Conservation (phyloP, 2,797 vertebrate genomes). For the Luscinia megarhynchos region DNA sequence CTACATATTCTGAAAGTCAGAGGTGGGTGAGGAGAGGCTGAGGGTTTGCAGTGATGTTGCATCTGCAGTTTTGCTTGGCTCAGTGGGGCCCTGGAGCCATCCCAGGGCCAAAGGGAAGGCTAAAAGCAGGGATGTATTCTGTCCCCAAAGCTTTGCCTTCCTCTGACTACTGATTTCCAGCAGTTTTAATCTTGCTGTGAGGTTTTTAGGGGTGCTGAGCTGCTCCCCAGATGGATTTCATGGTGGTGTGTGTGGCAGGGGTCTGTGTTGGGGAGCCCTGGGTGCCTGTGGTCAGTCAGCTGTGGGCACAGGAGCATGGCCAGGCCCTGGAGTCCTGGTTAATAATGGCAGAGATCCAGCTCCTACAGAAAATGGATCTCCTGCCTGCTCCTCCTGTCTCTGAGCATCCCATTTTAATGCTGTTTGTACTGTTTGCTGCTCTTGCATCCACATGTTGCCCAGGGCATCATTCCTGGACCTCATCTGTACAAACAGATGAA, state of each 20-base stretch:
- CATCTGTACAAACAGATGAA: not conserved
- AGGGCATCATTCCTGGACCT: not conserved
- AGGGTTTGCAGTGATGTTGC: not conserved
- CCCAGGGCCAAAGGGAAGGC: not conserved
- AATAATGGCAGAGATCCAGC: not conserved
- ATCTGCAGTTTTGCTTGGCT: not conserved
- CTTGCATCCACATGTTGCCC: not conserved
- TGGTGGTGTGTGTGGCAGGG: not conserved
- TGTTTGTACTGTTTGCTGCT: not conserved
- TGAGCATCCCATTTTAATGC: not conserved
- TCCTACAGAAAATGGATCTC: not conserved
- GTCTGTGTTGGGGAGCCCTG: fast-evolving
- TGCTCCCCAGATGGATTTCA: fast-evolving
- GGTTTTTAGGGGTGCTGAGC: not conserved
- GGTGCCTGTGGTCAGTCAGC: not conserved
- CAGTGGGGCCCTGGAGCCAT: not conserved
- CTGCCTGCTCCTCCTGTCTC: not conserved
- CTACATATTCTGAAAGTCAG: not conserved
- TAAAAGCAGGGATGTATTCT: not conserved
- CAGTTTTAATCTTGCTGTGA: not conserved
- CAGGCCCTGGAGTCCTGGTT: not conserved
- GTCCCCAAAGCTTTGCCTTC: not conserved
- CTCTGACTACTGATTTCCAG: not conserved
- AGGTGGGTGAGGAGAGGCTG: not conserved
- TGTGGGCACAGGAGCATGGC: fast-evolving